A percentile compares a stretch with the other conserved stretches of the same genome.
These are phyloP conservation scores for Meghimatium bilineatum DNA, from an alignment of 2,888 invertebrate species.

Conservation along the genomic window DNA sequence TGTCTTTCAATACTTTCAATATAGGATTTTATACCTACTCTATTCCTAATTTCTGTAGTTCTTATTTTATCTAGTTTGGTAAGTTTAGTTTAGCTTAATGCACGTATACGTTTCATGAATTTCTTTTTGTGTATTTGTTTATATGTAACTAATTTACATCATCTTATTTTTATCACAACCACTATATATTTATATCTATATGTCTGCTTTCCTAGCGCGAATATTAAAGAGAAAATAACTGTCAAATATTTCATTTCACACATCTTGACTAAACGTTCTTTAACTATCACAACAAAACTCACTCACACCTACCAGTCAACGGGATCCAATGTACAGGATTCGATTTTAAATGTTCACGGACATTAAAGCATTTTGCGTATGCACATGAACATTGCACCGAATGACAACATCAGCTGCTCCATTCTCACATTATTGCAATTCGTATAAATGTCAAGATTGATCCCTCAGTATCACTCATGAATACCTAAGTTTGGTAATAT, in stretches of 20 bases:
- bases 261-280: neutral
- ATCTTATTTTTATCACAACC: too few relatives aligned
- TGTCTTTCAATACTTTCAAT: too few relatives aligned
- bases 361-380: neutral
- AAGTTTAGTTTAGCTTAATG: too few relatives aligned
- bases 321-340: neutral
- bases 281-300: conserved; percentile 7
- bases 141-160: too few relatives aligned
- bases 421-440: neutral
- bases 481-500: neutral
- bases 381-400: neutral
- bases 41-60: too few relatives aligned
- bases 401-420: neutral
- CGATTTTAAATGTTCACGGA: neutral
- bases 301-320: neutral
- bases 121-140: too few relatives aligned
- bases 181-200: too few relatives aligned
- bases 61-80: too few relatives aligned
- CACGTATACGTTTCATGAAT: too few relatives aligned
- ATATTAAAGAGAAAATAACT: neutral
- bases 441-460: neutral
- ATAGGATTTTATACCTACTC: too few relatives aligned
- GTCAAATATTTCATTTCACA: neutral
- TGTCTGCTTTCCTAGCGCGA: too few relatives aligned
- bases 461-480: neutral